Evolutionary conservation across 2,113 vertebrate genomes (phyloP).

Genomic region (Corythoichthys intestinalis): DNA sequence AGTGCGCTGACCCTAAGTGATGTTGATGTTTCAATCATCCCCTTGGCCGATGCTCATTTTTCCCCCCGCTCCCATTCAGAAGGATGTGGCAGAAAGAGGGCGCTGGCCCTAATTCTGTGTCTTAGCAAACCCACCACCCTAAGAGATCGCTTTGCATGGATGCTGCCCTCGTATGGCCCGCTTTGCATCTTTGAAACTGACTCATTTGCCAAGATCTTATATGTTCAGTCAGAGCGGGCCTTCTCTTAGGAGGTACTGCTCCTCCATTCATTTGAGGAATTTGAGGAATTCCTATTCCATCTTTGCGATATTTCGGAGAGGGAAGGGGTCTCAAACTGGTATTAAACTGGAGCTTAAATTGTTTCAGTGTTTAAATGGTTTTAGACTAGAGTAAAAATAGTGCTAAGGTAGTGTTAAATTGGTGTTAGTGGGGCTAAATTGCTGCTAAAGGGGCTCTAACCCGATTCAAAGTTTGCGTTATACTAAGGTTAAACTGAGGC

Average conservation of each 20-base stretch:
- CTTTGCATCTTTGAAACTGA: not conserved
- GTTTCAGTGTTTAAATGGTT: too few relatives aligned
- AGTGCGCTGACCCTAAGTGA: slow-evolving; percentile 32
- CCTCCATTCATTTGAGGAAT: too few relatives aligned
- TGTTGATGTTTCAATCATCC: slow-evolving; percentile 26
- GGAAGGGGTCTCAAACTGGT: too few relatives aligned
- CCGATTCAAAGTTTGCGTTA: not conserved
- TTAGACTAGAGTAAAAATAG: too few relatives aligned
- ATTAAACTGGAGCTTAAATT: too few relatives aligned
- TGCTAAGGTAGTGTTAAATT: not conserved
- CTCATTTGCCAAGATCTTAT: too few relatives aligned
- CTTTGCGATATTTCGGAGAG: too few relatives aligned
- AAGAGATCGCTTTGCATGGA: not conserved
- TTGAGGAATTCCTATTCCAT: too few relatives aligned
- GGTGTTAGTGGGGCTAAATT: not conserved
- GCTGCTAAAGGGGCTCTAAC: not conserved
- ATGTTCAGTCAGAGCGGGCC: too few relatives aligned
- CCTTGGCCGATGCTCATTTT: slow-evolving; percentile 1
- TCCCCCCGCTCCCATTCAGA: not conserved
- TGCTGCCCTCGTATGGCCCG: not conserved
- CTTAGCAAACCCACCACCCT: not conserved
- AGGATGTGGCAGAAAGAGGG: slow-evolving; percentile 5
- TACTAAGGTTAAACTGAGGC: not conserved
- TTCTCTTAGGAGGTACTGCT: too few relatives aligned
- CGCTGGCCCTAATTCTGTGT: not conserved